A percentile compares a stretch with the other conserved stretches of the same genome.
phyloP scores from a whole-genome alignment of 2,797 vertebrate genomes.

The Lithobates pipiens region DNA sequence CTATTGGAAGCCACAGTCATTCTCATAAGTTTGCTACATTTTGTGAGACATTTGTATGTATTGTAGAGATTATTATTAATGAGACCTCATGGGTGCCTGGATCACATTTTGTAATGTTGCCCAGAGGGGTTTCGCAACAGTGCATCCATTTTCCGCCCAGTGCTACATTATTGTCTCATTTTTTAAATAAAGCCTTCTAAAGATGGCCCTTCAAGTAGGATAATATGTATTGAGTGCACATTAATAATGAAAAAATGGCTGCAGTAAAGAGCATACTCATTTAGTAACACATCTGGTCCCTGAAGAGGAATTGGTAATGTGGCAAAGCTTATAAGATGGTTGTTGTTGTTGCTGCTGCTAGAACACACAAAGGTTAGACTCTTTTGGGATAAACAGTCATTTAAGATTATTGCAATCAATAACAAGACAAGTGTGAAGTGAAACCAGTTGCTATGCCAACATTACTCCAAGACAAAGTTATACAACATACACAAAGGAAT shows the following conservation, averaged over 20 bases:
- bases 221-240: slow-evolving; percentile 11
- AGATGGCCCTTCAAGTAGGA: neutral
- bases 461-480: slow-evolving; percentile 54
- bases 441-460: slow-evolving; percentile 58
- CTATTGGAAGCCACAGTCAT: too few relatives aligned
- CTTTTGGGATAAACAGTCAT: slow-evolving; percentile 49
- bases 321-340: neutral
- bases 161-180: neutral
- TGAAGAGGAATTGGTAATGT: slow-evolving; percentile 25
- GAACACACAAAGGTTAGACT: slow-evolving; percentile 33
- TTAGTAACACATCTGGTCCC: neutral
- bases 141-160: too few relatives aligned
- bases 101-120: too few relatives aligned
- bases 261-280: slow-evolving; percentile 10
- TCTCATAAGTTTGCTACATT: too few relatives aligned
- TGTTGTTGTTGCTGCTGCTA: slow-evolving; percentile 24
- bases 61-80: too few relatives aligned
- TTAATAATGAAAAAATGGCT: slow-evolving; percentile 18
- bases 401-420: slow-evolving; percentile 56
- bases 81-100: too few relatives aligned
- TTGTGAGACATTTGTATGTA: too few relatives aligned
- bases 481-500: slow-evolving; percentile 45
- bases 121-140: too few relatives aligned
- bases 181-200: neutral
- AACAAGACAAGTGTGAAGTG: slow-evolving; percentile 51